Conservation (phyloP, 2,797 vertebrate species). For the Pristis pectinata region DNA sequence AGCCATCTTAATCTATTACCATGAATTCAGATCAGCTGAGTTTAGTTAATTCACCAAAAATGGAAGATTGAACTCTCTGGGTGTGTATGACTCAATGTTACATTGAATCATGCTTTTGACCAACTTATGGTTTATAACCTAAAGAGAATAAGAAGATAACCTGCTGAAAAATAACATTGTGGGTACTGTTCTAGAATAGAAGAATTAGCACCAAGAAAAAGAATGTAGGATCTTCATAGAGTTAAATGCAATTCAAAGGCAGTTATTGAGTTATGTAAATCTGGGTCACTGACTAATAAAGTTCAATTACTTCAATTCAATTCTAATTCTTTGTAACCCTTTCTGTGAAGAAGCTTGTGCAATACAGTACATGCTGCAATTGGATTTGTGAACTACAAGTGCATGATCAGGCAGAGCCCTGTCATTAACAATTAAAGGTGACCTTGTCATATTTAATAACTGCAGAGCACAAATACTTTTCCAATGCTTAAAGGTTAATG, state of each 20-base stretch:
- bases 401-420: constrained; percentile 53
- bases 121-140: not conserved
- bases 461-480: constrained; percentile 58
- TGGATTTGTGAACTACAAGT: constrained; percentile 40
- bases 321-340: not conserved
- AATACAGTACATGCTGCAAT: not conserved
- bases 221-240: not conserved
- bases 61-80: not conserved
- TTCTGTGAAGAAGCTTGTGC: not conserved
- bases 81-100: not conserved
- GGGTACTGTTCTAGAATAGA: not conserved
- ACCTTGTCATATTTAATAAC: constrained; percentile 66
- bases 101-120: not conserved
- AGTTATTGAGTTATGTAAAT: not conserved
- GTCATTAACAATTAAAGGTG: constrained; percentile 63
- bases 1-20: not conserved
- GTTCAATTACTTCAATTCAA: not conserved
- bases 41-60: not conserved
- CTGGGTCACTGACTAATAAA: not conserved
- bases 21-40: not conserved
- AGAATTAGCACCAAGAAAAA: not conserved
- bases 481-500: constrained; percentile 60
- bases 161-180: not conserved
- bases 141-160: not conserved
- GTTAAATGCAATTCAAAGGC: constrained; percentile 5